Evolutionary conservation across 1,140 invertebrate genomes (phyloP).

Genomic region (Caenorhabditis tropicalis): DNA sequence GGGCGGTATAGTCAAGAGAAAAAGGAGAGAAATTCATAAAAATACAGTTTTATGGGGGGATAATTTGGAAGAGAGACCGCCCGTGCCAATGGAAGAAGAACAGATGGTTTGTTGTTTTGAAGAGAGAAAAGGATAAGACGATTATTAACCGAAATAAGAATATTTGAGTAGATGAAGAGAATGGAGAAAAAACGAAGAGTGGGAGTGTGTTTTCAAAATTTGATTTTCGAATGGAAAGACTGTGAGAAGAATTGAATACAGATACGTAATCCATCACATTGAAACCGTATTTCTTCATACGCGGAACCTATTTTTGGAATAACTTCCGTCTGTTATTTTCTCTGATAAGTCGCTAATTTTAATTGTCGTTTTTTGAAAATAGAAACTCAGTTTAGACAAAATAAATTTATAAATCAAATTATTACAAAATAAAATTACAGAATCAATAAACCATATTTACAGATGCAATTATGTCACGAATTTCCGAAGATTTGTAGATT

Average conservation of each 20-base stretch:
- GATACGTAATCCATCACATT: no score
- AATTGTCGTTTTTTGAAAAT: background rate
- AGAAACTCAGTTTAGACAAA: background rate
- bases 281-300: no score
- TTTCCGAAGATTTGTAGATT: constrained; percentile 56
- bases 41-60: background rate
- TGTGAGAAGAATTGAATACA: no score
- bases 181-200: background rate
- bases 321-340: no score
- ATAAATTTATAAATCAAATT: background rate
- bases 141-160: background rate
- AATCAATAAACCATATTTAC: constrained; percentile 42
- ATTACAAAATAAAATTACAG: background rate
- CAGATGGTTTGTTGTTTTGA: background rate
- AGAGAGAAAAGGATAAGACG: background rate
- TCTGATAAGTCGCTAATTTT: no score
- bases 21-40: background rate
- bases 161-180: background rate
- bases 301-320: no score
- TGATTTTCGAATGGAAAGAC: no score
- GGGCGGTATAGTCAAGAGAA: background rate
- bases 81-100: background rate
- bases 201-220: background rate
- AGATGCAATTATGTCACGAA: constrained; percentile 54
- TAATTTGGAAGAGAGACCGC: background rate